Evolutionary conservation across 2,113 vertebrate genomes (phyloP), one percentile per base, ranked within the genome.

Genomic region (Paratilapia polleni): DNA sequence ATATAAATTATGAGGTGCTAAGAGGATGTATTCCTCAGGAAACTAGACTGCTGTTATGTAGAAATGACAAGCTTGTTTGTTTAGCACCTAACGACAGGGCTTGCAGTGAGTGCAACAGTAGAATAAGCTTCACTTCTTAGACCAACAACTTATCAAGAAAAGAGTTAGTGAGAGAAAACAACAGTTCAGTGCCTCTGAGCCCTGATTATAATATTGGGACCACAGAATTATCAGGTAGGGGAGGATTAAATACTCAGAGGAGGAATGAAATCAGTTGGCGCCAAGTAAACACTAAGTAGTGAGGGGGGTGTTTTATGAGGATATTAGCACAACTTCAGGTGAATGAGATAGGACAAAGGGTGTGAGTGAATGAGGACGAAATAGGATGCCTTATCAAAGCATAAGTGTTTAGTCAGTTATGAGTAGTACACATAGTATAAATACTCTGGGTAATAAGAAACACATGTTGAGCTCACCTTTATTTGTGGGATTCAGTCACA

Each of bases 221-320:
- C 43, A 20, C 1, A 2, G 24, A 52, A 52, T 73, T 73, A 73
- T 73, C 66, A 52, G 26, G 66, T 52, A 52, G 43, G 1, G 43
- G 24, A 73, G 43, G 66, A 73, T 73, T 73, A 73, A 73, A 54
- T 54, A n/a, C 19, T 20, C 20, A 20, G 19, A 4, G 52, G 20
- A 8, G 19, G 19, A 54, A 19, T 31, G 43, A 73, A 73, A 73
- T 47, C 43, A 52, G 43, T 52, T 70, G 66, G 24, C 0, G 6
- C 66, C 66, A 52, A 70, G 66, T 73, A 73, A 73, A 73, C 66
- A 73, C 10, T 73, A 31, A 73, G 66, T 73, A 73, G 66, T n/a
- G n/a, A n/a, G 52, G 66, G 43, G 66, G 24, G 52, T 70, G 17
- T 47, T 70, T 70, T 70, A 52, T 70, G 10, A 8, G 66, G 43